A percentile compares a stretch with the other conserved stretches of the same genome.
Evolutionary conservation across 64 coral and sea anemone genomes (phyloP).

Genomic region (Montipora cactus): DNA sequence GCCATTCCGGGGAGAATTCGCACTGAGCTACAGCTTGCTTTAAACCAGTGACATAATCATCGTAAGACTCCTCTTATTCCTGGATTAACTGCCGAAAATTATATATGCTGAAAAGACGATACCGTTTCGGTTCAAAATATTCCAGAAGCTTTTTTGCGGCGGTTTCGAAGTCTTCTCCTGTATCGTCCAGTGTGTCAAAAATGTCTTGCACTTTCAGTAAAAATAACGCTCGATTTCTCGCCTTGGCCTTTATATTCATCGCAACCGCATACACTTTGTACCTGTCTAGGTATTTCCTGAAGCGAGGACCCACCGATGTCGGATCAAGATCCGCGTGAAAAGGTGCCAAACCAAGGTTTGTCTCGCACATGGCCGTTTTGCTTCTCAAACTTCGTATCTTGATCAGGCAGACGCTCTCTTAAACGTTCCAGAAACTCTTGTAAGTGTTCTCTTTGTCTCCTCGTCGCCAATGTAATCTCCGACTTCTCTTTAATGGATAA

Average conservation of each 20-base stretch:
- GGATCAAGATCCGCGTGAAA: no score
- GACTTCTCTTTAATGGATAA: neutral
- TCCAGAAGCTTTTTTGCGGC: neutral
- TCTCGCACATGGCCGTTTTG: no score
- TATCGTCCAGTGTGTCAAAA: constrained; percentile 21
- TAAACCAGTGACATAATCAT: neutral
- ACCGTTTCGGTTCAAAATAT: constrained; percentile 10
- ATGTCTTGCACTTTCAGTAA: constrained; percentile 16
- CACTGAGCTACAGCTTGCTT: neutral
- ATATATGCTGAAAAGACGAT: constrained; percentile 5
- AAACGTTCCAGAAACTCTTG: no score
- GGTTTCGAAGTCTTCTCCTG: constrained; percentile 8
- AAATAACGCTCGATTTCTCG: constrained; percentile 12
- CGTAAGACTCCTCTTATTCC: neutral
- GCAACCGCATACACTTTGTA: no score
- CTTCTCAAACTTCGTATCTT: no score
- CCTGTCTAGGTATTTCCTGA: no score
- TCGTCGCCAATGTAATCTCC: no score
- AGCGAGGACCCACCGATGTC: no score
- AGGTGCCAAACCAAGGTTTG: no score
- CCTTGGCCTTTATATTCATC: neutral
- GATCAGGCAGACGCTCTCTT: no score
- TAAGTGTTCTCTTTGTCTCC: no score
- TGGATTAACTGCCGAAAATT: constrained; percentile 14
- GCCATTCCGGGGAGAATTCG: constrained; percentile 11